Percentiles rank a stretch among this genome's conserved stretches.
Evolutionary conservation across 2,797 vertebrate species (phyloP).

Genomic region (Gallirallus australis): DNA sequence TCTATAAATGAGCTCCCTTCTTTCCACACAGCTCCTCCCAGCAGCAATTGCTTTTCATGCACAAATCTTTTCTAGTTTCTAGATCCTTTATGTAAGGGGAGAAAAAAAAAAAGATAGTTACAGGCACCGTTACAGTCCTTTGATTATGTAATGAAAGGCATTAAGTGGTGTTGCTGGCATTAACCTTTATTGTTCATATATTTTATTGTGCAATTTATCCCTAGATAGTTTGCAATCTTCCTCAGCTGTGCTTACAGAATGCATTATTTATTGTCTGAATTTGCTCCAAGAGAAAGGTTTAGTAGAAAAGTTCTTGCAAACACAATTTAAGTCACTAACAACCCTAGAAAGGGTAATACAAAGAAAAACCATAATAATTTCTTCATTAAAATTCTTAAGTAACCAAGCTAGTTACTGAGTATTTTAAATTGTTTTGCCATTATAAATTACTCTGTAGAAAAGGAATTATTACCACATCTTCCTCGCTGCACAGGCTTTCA

Average conservation of each 20-base stretch:
- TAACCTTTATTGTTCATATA: conserved; percentile 59
- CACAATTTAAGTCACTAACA: conserved; percentile 15
- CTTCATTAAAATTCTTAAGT: conserved; percentile 62
- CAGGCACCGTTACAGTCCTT: conserved; percentile 20
- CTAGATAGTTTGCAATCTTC: conserved; percentile 42
- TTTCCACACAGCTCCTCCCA: conserved; percentile 17
- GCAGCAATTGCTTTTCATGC: conserved; percentile 12
- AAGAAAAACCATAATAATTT: conserved; percentile 30
- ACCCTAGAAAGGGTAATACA: background rate
- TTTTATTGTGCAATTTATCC: conserved; percentile 52
- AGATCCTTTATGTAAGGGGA: conserved; percentile 13
- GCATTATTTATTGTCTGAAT: conserved; percentile 51
- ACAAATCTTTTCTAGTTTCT: conserved; percentile 23
- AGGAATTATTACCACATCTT: conserved; percentile 61
- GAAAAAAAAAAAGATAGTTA: conserved; percentile 4
- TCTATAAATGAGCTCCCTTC: background rate
- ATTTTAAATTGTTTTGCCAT: conserved; percentile 49
- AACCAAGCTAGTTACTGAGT: conserved; percentile 47
- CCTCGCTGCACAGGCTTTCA: conserved; percentile 41
- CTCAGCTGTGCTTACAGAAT: conserved; percentile 34
- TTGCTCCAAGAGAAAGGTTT: conserved; percentile 44
- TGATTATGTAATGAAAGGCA: conserved; percentile 60
- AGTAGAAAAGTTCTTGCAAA: conserved; percentile 35
- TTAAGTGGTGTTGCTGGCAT: conserved; percentile 44
- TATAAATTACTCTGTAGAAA: conserved; percentile 56